A percentile compares a stretch with the other conserved stretches of the same genome.
Evolutionary conservation across 2,888 invertebrate genomes (phyloP).

Genomic region (Caenorhabditis macrosperma): DNA sequence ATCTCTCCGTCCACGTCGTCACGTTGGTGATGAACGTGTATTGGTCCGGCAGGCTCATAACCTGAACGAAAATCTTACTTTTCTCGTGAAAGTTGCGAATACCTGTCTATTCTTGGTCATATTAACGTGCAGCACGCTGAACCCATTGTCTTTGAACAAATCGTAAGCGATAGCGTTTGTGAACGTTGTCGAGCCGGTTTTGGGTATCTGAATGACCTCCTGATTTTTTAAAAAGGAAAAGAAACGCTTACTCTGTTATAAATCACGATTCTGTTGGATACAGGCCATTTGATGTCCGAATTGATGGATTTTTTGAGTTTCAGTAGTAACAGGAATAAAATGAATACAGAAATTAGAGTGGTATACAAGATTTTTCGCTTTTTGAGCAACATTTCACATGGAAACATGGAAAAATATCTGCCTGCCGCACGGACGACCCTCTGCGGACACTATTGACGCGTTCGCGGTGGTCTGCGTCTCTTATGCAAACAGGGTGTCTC

Average conservation of each 20-base stretch:
- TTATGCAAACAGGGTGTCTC: not conserved
- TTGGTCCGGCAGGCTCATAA: slow-evolving; percentile 94
- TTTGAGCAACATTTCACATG: slow-evolving; percentile 22
- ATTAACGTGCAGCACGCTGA: slow-evolving; percentile 92
- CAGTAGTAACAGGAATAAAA: slow-evolving; percentile 22
- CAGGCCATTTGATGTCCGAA: slow-evolving; percentile 19
- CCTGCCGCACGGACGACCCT: not conserved
- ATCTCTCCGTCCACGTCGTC: slow-evolving; percentile 90
- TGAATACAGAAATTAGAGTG: slow-evolving; percentile 7
- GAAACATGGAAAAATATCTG: slow-evolving; percentile 6
- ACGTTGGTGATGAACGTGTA: slow-evolving; percentile 91
- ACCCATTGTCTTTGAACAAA: slow-evolving; percentile 74
- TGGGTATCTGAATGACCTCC: slow-evolving; percentile 72
- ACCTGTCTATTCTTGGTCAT: slow-evolving; percentile 91
- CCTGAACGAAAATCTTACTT: slow-evolving; percentile 82
- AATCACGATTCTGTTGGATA: slow-evolving; percentile 57
- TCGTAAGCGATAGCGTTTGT: slow-evolving; percentile 79
- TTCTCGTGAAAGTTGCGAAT: not conserved
- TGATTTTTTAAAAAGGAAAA: not conserved
- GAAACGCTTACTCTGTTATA: slow-evolving; percentile 65
- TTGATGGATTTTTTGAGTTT: not conserved
- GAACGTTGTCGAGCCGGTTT: slow-evolving; percentile 79
- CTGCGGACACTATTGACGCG: not conserved
- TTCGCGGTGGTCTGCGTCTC: slow-evolving; percentile 14
- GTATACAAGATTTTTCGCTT: slow-evolving; percentile 34